Conservation (phyloP, 1,140 invertebrate species). For the Drosophila chauvacae region DNA sequence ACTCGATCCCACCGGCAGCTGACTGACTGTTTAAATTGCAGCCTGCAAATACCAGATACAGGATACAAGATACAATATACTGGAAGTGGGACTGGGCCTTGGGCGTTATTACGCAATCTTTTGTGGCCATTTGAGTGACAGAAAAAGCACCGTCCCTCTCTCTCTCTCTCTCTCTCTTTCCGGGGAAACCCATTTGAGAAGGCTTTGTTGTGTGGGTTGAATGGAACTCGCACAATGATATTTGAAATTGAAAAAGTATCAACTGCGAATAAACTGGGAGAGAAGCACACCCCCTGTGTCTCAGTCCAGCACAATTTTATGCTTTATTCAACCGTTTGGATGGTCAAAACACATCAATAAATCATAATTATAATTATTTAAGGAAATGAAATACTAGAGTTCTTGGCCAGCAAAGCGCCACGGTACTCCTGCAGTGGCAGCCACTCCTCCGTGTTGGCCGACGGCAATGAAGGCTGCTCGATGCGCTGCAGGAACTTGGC, state of each 20-base stretch:
- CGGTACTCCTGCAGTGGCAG: constrained; percentile 43
- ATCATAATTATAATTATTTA: background rate
- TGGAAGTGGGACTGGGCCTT: background rate
- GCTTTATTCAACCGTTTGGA: background rate
- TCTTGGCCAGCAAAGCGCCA: constrained; percentile 6
- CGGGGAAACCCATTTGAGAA: background rate
- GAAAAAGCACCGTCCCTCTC: constrained; percentile 4
- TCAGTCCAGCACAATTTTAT: no score
- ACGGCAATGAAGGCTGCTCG: constrained; percentile 21
- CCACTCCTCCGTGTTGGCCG: constrained; percentile 20
- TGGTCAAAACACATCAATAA: background rate
- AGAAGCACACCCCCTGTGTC: background rate
- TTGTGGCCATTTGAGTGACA: constrained; percentile 32
- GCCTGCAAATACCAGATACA: constrained; percentile 27
- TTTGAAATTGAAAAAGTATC: constrained; percentile 1
- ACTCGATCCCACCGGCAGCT: constrained; percentile 66
- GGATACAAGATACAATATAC: constrained; percentile 2
- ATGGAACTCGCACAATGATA: background rate
- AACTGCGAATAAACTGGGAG: background rate
- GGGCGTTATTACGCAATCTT: constrained; percentile 57
- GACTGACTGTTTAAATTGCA: constrained; percentile 45
- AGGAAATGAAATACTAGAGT: background rate
- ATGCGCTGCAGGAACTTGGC: constrained; percentile 17
- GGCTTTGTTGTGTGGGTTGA: background rate
- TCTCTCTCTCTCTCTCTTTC: background rate